Percentiles rank a stretch among this genome's conserved stretches.
Conservation (phyloP, 2,888 invertebrate species). For the Quadroppia sp. region DNA sequence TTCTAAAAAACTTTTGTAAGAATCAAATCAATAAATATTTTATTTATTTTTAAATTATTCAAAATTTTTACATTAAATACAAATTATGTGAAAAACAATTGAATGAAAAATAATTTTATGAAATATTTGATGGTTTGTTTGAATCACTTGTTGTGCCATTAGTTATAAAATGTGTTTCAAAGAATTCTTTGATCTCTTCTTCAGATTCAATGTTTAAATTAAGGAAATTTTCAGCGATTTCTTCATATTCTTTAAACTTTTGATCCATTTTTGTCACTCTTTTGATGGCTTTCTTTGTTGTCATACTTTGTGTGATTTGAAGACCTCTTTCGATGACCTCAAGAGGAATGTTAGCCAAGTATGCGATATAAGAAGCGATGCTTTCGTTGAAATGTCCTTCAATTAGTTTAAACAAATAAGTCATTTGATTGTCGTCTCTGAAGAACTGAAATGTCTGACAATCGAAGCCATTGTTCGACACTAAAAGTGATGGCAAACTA, state of each 20-base stretch:
- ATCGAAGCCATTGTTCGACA: neutral
- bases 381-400: neutral
- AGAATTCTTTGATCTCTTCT: neutral
- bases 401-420: conserved; percentile 37
- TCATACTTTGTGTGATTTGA: neutral
- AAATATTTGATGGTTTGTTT: too few relatives aligned
- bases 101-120: too few relatives aligned
- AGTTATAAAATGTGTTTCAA: neutral
- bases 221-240: neutral
- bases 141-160: too few relatives aligned
- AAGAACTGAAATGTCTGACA: conserved; percentile 20
- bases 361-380: conserved; percentile 15
- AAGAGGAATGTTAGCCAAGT: neutral
- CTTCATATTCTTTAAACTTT: neutral
- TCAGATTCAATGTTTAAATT: neutral
- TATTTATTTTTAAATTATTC: too few relatives aligned
- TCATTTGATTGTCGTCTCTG: conserved; percentile 42
- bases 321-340: conserved; percentile 9
- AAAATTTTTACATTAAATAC: too few relatives aligned
- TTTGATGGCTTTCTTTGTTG: neutral
- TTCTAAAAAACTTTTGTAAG: too few relatives aligned
- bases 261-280: neutral
- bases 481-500: conserved; percentile 19
- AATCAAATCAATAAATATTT: too few relatives aligned
- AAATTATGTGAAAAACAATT: too few relatives aligned